Conservation (phyloP, 35 echinoderm and acorn worm genomes). For the Diadema setosum region DNA sequence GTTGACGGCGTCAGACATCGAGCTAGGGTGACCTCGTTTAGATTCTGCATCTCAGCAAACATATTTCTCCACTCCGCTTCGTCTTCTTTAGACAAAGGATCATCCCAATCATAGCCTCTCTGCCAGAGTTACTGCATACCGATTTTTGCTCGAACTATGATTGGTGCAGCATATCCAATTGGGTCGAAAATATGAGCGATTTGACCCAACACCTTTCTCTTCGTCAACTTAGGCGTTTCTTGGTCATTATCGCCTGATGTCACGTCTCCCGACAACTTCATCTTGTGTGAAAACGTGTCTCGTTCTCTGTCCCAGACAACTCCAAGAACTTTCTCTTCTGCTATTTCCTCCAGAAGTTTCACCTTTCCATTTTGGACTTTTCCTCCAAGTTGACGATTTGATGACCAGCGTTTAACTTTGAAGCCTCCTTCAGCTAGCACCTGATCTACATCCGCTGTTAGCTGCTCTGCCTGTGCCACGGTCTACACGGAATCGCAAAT, state of each 20-base stretch:
- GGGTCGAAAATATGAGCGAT: conserved; percentile 60
- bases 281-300: conserved; percentile 35
- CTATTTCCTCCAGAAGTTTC: conserved; percentile 1
- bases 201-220: conserved; percentile 43
- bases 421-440: conserved; percentile 21
- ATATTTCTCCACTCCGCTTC: background rate
- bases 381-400: background rate
- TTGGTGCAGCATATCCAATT: conserved; percentile 41
- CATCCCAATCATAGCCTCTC: background rate
- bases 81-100: background rate
- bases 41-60: background rate
- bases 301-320: conserved; percentile 43
- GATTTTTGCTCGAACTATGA: conserved; percentile 30
- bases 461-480: background rate
- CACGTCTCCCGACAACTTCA: conserved; percentile 9
- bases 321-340: conserved; percentile 54
- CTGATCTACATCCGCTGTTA: background rate
- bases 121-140: conserved; percentile 24
- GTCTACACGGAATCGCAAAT: background rate
- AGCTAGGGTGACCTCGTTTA: background rate
- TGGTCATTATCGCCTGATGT: background rate
- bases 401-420: background rate
- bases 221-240: conserved; percentile 21
- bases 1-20: conserved; percentile 44
- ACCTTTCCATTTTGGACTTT: background rate